Percentiles rank a stretch among this genome's conserved stretches.
Conservation (phyloP, 2,113 vertebrate species). For the Falcunculus frontatus region DNA sequence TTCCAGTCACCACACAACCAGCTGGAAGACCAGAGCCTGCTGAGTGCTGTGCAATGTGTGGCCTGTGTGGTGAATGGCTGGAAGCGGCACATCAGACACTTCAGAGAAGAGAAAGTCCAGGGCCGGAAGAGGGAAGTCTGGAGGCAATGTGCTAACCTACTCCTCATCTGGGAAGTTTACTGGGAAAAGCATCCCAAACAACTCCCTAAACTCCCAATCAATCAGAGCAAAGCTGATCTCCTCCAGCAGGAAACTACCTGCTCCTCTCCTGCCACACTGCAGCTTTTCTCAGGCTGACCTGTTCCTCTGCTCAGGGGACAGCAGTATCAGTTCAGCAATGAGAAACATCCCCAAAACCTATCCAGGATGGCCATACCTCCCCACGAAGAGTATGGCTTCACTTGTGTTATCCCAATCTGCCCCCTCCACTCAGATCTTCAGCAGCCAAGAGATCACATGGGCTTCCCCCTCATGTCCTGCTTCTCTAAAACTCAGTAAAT, state of each 20-base stretch:
- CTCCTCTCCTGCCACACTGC: neutral
- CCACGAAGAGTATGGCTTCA: neutral
- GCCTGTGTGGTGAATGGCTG: neutral
- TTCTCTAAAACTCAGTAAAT: neutral
- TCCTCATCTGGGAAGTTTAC: neutral
- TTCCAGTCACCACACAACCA: neutral
- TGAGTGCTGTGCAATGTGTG: neutral
- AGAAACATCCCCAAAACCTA: neutral
- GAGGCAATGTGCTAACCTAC: neutral
- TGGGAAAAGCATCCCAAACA: neutral
- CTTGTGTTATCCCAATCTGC: neutral
- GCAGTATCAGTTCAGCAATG: neutral
- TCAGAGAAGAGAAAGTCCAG: neutral
- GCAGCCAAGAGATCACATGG: neutral
- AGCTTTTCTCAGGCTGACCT: neutral
- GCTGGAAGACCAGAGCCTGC: neutral
- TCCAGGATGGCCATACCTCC: neutral
- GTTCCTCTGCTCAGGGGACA: neutral
- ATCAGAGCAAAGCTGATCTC: neutral
- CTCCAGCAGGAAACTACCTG: neutral
- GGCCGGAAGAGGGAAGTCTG: neutral
- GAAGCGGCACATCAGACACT: accelerated
- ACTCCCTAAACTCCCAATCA: neutral
- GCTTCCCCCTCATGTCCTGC: neutral
- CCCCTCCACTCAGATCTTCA: neutral